Evolutionary conservation across 2,888 invertebrate species (phyloP).

Genomic region (Cosmorhoe ocellata): DNA sequence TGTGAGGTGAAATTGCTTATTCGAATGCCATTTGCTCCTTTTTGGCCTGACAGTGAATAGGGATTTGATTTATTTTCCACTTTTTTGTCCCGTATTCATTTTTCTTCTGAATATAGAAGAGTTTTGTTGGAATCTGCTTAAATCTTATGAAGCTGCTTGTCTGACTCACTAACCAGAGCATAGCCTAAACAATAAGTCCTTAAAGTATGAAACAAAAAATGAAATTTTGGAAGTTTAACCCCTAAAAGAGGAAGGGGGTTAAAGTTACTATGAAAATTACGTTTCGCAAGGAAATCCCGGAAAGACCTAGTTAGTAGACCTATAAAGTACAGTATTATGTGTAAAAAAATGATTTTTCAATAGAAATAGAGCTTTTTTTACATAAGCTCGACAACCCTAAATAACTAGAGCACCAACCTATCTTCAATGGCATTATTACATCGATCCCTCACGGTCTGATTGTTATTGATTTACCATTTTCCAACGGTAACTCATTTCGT

Average conservation of each 20-base stretch:
- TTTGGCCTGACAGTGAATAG: slow-evolving; percentile 9
- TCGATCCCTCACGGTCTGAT: slow-evolving; percentile 54
- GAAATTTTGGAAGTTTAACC: neutral
- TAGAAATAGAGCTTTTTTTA: too few relatives aligned
- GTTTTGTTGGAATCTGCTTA: too few relatives aligned
- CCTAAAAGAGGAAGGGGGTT: too few relatives aligned
- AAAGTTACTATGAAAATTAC: too few relatives aligned
- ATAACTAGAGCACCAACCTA: slow-evolving; percentile 9
- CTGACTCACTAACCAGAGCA: too few relatives aligned
- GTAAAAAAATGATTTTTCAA: too few relatives aligned
- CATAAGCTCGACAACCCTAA: slow-evolving; percentile 13
- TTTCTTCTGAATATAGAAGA: neutral
- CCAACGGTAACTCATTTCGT: slow-evolving; percentile 44
- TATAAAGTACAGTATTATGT: too few relatives aligned
- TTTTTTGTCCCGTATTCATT: slow-evolving; percentile 2
- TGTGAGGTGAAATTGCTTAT: slow-evolving; percentile 41
- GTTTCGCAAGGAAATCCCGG: too few relatives aligned
- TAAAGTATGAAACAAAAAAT: too few relatives aligned
- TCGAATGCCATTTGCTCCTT: slow-evolving; percentile 26
- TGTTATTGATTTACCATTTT: slow-evolving; percentile 69
- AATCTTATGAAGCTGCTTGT: too few relatives aligned
- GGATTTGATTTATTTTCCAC: slow-evolving; percentile 24
- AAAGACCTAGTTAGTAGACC: too few relatives aligned
- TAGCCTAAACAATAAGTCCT: too few relatives aligned
- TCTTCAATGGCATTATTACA: slow-evolving; percentile 48